phyloP scores from a whole-genome alignment of 2,113 vertebrate genomes.

The Centropus unirufus region DNA sequence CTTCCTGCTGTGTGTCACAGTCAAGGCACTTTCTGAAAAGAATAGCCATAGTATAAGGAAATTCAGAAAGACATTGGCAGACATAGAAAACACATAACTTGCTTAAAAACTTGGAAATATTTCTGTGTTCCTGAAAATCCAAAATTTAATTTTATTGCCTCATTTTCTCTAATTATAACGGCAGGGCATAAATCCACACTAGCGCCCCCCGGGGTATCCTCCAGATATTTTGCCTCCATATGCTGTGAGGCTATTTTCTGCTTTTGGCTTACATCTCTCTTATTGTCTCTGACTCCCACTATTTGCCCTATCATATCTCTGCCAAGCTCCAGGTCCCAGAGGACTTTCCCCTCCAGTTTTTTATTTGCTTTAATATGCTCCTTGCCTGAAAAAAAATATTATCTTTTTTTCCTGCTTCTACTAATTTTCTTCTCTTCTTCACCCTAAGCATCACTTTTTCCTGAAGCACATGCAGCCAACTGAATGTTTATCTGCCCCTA shows the following conservation, averaged over 20 bases:
- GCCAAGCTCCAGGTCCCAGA: conserved; percentile 27
- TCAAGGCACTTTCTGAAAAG: background rate
- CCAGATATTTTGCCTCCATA: conserved; percentile 34
- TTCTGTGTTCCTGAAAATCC: conserved; percentile 12
- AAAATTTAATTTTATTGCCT: conserved; percentile 38
- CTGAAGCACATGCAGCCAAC: background rate
- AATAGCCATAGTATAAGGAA: background rate
- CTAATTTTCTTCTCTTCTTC: conserved; percentile 47
- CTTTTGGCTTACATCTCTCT: conserved; percentile 9
- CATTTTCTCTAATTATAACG: conserved; percentile 42
- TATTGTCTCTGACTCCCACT: conserved; percentile 7
- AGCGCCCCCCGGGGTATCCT: background rate
- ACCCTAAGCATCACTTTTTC: conserved; percentile 42
- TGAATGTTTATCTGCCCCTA: conserved; percentile 2
- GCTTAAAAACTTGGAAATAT: background rate
- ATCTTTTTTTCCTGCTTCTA: conserved; percentile 32
- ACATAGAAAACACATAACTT: background rate
- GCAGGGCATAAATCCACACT: conserved; percentile 38
- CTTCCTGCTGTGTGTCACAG: background rate
- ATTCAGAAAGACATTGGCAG: background rate
- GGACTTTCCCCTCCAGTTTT: background rate
- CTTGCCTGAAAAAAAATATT: conserved; percentile 31
- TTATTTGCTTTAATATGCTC: conserved; percentile 61
- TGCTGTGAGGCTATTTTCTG: conserved; percentile 45
- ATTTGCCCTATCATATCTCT: conserved; percentile 45